Base-by-base conservation (phyloP, 2,888 invertebrate species). In the Papilio demoleus region DNA sequence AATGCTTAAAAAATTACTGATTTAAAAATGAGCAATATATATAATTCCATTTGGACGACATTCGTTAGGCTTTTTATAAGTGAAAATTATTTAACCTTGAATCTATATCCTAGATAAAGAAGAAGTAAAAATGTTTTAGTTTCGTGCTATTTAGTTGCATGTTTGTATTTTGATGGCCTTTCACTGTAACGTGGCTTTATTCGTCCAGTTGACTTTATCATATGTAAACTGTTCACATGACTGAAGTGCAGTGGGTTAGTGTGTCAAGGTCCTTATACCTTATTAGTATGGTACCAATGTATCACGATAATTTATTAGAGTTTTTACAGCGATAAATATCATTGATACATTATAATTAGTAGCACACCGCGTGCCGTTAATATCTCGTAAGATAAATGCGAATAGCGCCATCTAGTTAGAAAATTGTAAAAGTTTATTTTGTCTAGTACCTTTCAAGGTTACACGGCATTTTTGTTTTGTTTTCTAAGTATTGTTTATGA, bases 241-340 rank as follows among this genome's bases (percentile, higher is more conserved):
- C 45, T 62, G 42, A 45, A 36, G 61, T 59, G 38, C 50, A 68
- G 58, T 68, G 17, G 58, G 64, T 42, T 50, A 64, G 45, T 68
- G 47, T 68, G 68, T 50, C 68, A 68, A 59, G 68, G 68, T 34
- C 47, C 2, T 14, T 42, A 24, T 31, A n/a, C 68, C 47, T 45
- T 63, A 58, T 63, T 50, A 42, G 53, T 38, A 4, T 27, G 22
- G 40, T 38, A 38, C 38, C 12, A 67, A 67, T 36, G 17, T 17
- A 36, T 60, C 12, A 17, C 45, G 31, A 45, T 62, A 31, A 56
- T 62, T 62, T 62, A 62, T 27, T 50, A 50, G 50, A 27, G 14
- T 50, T 50, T 50, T 50, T 50, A 1, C 9, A 31, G 31, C 31
- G 8, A 17, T 56, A 31, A 56, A 3, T 56, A 45, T 45, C 17